Conservation (phyloP, 2,888 invertebrate species). For the Tachina grossa region DNA sequence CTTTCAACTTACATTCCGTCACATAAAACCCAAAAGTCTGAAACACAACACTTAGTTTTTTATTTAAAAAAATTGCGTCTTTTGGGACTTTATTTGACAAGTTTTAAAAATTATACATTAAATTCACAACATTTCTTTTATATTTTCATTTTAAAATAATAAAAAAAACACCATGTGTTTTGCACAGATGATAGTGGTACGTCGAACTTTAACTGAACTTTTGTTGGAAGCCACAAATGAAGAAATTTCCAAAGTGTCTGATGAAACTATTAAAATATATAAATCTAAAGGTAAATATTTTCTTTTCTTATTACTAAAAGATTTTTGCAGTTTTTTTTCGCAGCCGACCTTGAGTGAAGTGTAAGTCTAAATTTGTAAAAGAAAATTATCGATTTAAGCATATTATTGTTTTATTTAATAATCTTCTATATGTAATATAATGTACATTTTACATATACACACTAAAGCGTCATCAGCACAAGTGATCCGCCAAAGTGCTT, state of each 20-base stretch:
- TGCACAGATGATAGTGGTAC: conserved; percentile 91
- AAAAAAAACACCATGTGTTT: neutral
- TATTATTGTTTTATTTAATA: conserved; percentile 64
- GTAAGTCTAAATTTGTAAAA: conserved; percentile 68
- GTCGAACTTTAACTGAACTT: conserved; percentile 95
- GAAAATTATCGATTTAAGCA: conserved; percentile 44
- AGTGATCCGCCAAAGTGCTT: conserved; percentile 91
- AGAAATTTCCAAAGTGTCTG: conserved; percentile 92
- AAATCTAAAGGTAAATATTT: conserved; percentile 89
- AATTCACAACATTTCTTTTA: neutral
- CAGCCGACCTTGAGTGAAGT: conserved; percentile 73
- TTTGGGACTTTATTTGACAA: too few relatives aligned
- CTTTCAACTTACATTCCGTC: too few relatives aligned
- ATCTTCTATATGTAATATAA: conserved; percentile 73
- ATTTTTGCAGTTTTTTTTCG: conserved; percentile 53
- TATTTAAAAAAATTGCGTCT: too few relatives aligned
- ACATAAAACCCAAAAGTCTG: too few relatives aligned
- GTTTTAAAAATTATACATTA: too few relatives aligned
- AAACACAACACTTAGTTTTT: too few relatives aligned
- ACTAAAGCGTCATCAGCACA: conserved; percentile 83
- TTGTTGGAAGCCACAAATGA: conserved; percentile 96
- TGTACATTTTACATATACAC: conserved; percentile 79
- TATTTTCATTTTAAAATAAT: neutral
- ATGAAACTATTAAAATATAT: conserved; percentile 92
- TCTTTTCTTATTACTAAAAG: conserved; percentile 43